Base-by-base conservation (phyloP, 1,140 invertebrate species). In the Zeugodacus cucurbitae region DNA sequence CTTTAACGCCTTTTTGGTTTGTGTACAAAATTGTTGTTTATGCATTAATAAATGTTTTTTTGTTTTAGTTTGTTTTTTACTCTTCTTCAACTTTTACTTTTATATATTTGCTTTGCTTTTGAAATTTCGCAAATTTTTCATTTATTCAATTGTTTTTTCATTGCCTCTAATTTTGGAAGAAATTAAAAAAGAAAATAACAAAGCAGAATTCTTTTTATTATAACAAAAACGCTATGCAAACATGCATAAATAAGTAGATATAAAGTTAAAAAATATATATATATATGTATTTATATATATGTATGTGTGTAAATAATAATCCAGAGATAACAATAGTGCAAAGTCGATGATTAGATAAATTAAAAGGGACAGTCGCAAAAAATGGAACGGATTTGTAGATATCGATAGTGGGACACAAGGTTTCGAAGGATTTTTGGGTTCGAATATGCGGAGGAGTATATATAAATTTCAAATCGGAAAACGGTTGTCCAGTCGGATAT, bases 1-100 rank as follows among this genome's bases (percentile, higher is more conserved):
- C 74, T 82, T 82, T 44, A 41, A 48, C 37, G 41, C 37, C 26
- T 82, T 78, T 86, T 86, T 86, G 85, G 85, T 86, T 59, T 86
- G 85, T 58, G 85, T 86, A 86, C 85, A 86, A 86, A 86, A 86
- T 58, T 86, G 59, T 22, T 86, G 34, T 86, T 29, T 86, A 86
- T 86, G 57, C 14, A 34, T 86, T 86, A 32, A 59, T 86, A 26
- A 26, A 41, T 64, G 26, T 26, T 62, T 26, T 32, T 67, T 67
- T 29, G 62, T 64, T 29, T 64, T 64, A 10, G 11, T 64, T 62
- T 59, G 5, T 62, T 62, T 64, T 44, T 41, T 64, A 64, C 32
- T 86, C 57, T 59, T 48, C 29, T 58, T 86, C 57, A 20, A 58
- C 4, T 86, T 86, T 20, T 58, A 86, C 29, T 86, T 86, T 34